These are phyloP conservation scores for Phragmatobia fuliginosa DNA, from an alignment of 2,888 invertebrate genomes.

Conservation along the genomic window DNA sequence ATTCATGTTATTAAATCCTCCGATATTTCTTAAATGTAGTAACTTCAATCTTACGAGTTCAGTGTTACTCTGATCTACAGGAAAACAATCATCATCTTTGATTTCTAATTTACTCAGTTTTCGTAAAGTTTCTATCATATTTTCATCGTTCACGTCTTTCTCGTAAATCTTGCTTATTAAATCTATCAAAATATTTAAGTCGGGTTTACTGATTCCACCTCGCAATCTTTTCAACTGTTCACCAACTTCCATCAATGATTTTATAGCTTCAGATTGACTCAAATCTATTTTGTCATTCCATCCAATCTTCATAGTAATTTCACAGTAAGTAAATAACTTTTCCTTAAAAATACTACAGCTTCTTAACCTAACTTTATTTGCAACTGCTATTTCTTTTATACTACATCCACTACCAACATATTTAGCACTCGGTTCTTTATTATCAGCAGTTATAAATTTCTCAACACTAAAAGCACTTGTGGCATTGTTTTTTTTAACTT, in stretches of 20 bases:
- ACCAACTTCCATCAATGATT: constrained; percentile 61
- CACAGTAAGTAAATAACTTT: constrained; percentile 65
- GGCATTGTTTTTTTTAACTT: constrained; percentile 56
- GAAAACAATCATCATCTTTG: constrained; percentile 53
- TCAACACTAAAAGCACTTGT: constrained; percentile 50
- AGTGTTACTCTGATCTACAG: constrained; percentile 59
- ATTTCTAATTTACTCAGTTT: constrained; percentile 61
- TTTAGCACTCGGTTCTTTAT: constrained; percentile 59
- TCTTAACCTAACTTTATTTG: constrained; percentile 72
- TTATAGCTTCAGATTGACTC: constrained; percentile 61
- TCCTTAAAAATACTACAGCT: constrained; percentile 74
- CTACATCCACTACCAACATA: constrained; percentile 73
- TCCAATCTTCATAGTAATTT: constrained; percentile 65
- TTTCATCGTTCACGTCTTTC: constrained; percentile 63
- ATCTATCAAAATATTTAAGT: constrained; percentile 57
- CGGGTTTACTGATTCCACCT: constrained; percentile 66
- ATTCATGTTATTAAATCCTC: constrained; percentile 67
- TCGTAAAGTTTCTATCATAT: constrained; percentile 59
- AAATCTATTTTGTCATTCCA: constrained; percentile 70
- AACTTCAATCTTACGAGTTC: constrained; percentile 70
- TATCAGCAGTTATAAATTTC: constrained; percentile 59
- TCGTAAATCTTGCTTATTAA: constrained; percentile 70
- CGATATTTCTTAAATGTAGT: constrained; percentile 70
- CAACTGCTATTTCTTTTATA: constrained; percentile 74
- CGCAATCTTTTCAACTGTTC: constrained; percentile 64